These are phyloP conservation scores for Smutsia gigantea DNA, from an alignment of 2,797 vertebrate genomes.

Conservation along the genomic window DNA sequence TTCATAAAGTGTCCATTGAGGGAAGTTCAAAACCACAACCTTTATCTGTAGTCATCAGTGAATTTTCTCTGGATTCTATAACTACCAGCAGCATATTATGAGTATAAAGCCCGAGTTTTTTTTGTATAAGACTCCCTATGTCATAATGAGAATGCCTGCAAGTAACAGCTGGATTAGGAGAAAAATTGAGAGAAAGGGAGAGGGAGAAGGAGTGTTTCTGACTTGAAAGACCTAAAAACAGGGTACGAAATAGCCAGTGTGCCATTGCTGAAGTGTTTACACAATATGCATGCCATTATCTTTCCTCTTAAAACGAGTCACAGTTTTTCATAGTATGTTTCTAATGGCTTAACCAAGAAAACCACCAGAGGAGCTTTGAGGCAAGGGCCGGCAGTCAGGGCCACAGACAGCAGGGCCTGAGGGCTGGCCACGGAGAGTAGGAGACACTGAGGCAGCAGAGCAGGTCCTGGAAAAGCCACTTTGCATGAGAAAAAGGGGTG, in stretches of 20 bases:
- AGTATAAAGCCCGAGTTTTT: background rate
- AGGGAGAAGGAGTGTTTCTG: background rate
- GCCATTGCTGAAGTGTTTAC: slow-evolving; percentile 76
- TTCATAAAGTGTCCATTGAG: slow-evolving; percentile 30
- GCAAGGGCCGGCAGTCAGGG: slow-evolving; percentile 54
- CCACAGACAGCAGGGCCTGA: slow-evolving; percentile 10
- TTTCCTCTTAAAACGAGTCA: slow-evolving; percentile 75
- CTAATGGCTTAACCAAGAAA: slow-evolving; percentile 77
- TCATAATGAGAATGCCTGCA: slow-evolving; percentile 54
- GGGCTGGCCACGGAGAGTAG: slow-evolving; percentile 56
- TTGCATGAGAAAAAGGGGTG: slow-evolving; percentile 37
- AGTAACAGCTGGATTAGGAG: slow-evolving; percentile 53
- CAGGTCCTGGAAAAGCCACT: no score
- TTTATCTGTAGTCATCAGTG: slow-evolving; percentile 27
- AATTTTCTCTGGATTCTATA: background rate
- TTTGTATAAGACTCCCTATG: rapidly evolving
- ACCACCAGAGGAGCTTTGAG: slow-evolving; percentile 48
- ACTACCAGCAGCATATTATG: background rate
- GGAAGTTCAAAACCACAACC: background rate
- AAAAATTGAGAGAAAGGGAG: background rate
- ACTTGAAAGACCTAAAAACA: slow-evolving; percentile 75
- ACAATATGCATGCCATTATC: slow-evolving; percentile 75
- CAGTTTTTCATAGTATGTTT: slow-evolving; percentile 76
- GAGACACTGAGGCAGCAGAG: background rate
- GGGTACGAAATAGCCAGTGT: background rate